Evolutionary conservation across 2,113 vertebrate species (phyloP).

Genomic region (Natator depressus): DNA sequence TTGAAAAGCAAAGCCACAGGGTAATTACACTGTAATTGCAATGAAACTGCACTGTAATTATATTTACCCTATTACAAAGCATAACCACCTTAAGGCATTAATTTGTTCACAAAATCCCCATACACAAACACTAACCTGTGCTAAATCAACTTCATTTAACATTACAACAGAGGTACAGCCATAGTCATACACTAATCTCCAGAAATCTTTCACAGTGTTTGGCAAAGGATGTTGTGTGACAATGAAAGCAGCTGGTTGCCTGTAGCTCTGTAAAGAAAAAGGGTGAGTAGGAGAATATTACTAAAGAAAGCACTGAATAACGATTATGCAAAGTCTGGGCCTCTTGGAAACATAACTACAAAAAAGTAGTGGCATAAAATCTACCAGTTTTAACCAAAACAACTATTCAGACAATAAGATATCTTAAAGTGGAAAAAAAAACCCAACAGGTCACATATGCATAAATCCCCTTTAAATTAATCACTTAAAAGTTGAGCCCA

Average conservation of each 20-base stretch:
- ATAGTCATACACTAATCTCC: conserved; percentile 98
- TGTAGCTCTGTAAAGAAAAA: conserved; percentile 90
- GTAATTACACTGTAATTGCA: background rate
- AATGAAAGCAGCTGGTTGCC: conserved; percentile 97
- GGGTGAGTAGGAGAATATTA: background rate
- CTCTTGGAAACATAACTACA: background rate
- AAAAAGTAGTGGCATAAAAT: background rate
- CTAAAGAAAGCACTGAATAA: background rate
- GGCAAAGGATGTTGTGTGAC: conserved; percentile 98
- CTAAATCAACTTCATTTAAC: conserved; percentile 97
- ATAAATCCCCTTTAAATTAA: background rate
- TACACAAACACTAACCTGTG: conserved; percentile 85
- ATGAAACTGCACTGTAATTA: background rate
- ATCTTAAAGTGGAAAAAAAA: background rate
- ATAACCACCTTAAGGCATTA: background rate
- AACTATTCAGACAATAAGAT: background rate
- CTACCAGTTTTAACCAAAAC: background rate
- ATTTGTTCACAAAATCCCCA: background rate
- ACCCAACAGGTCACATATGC: background rate
- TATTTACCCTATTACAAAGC: background rate
- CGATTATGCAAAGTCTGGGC: background rate
- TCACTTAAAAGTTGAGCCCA: accelerated
- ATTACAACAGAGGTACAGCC: conserved; percentile 98
- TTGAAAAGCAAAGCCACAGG: background rate
- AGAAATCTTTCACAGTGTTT: conserved; percentile 99